Percentiles rank a stretch among this genome's conserved stretches.
Conservation (phyloP, 1,140 invertebrate species). For the Drosophila guanche region DNA sequence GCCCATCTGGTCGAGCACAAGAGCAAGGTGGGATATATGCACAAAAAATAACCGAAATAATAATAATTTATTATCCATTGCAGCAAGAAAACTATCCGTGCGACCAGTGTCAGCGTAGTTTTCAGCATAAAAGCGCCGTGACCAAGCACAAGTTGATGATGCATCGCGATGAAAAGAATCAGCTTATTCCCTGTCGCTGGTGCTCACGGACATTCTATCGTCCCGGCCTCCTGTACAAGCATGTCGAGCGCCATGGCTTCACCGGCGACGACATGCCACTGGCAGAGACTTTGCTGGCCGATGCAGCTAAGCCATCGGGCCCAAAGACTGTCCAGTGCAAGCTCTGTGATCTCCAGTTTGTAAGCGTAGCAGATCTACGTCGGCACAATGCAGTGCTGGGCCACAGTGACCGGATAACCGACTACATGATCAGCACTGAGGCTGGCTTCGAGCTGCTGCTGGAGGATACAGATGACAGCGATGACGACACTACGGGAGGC, state of each 20-base stretch:
- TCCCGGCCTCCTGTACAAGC: conserved; percentile 81
- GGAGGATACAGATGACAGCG: conserved; percentile 75
- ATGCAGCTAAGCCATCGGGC: conserved; percentile 59
- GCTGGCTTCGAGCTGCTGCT: conserved; percentile 62
- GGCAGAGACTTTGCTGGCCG: conserved; percentile 64
- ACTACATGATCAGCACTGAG: conserved; percentile 70
- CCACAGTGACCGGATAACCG: conserved; percentile 25
- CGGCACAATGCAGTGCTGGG: conserved; percentile 52
- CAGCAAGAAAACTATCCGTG: conserved; percentile 82
- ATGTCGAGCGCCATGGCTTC: conserved; percentile 70
- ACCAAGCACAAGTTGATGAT: conserved; percentile 84
- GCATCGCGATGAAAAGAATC: conserved; percentile 78
- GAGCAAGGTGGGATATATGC: conserved; percentile 50
- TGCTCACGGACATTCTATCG: conserved; percentile 85
- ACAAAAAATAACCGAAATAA: background rate
- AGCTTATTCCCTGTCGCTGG: conserved; percentile 84
- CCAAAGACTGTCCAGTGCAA: conserved; percentile 67
- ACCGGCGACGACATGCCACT: conserved; percentile 55
- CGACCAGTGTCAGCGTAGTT: conserved; percentile 84
- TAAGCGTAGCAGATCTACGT: conserved; percentile 58
- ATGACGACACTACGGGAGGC: conserved; percentile 36
- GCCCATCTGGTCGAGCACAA: conserved; percentile 65
- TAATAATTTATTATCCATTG: background rate
- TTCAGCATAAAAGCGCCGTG: conserved; percentile 84
- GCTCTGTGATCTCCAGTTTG: conserved; percentile 64